Base-by-base conservation (phyloP, 2,113 vertebrate species). In the Sylvia atricapilla region DNA sequence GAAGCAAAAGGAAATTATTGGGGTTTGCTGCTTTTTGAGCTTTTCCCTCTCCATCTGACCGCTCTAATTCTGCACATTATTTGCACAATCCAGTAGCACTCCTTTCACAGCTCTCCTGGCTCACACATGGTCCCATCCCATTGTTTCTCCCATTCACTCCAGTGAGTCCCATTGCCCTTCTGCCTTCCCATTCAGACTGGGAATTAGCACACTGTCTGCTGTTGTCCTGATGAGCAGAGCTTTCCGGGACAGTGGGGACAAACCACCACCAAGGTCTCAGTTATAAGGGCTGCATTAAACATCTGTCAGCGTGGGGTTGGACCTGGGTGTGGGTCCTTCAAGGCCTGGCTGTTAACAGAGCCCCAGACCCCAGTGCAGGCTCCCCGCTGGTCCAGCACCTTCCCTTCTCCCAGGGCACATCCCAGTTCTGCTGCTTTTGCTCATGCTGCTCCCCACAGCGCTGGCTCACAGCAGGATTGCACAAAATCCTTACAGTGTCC, bases 291-390 rank as follows among this genome's bases (percentile, higher is more conserved):
- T 59, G 33, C 53, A 33, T 27, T 30, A 55, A 75, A 47, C 52
- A 47, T 13, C 27, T 31, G n/a, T 56, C 43, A 46, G 20, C 0
- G 0, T 1, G 0, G 31, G 22, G 13, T 23, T 0, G 0, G 25
- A 41, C 13, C 55, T 6, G 35, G 47, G 5, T 7, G 67, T 10
- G 28, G 43, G 21, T 27, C 55, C 67, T 33, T 46, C 44, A 10
- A 7, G 4, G 10, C 7, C 28, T 0, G 1, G 11, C 25, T 46
- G 28, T 9, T 28, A 7, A 28, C 0, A 0, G 24, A 75, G 22
- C 41, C 46, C 15, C 27, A 43, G 46, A 31, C 1, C 46, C 52
- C 69, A 37, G 80, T 1, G 1, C 58, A 18, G 3, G 2, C 7
- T 30, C 49, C 50, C 60, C 21, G 5, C 18, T 9, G 0, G 10